Base-by-base conservation (phyloP, 23 tunicate species). In the Halocynthia aurantium region DNA sequence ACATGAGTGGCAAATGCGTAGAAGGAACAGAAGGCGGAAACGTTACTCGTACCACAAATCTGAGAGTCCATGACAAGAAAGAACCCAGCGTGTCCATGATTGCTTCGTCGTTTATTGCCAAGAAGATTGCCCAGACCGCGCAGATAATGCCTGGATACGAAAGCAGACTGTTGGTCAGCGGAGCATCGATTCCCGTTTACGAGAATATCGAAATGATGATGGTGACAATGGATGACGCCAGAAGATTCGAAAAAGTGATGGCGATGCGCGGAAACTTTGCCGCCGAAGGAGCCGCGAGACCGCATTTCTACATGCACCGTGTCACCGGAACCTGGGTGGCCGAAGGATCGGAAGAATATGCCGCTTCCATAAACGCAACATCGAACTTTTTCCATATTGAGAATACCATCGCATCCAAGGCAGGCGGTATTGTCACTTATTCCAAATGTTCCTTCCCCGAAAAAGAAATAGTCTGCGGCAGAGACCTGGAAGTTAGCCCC, bases 211-310 rank as follows among this genome's bases (percentile, higher is more conserved):
- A 50, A 50, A 17, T 52, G 22, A 53, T 44, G 49, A 71, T 71
- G 76, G 49, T 50, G 55, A 71, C 76, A 50, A 44, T 44, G 11
- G 76, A 71, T 51, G 49, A 71, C 4, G 76, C 19, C 12, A 10
- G 8, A 50, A 71, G 56, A 51, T 71, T 44, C 44, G 76, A 71
- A 11, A 71, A 71, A 51, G 76, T 71, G 12, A 71, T 71, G 76
- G 10, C 55, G 49, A 10, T 22, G 0, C 22, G 22, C 6, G 76
- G 55, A 22, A 5, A 71, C 49, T n/a, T 50, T 10, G 55, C n/a
- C 5, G 76, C 22, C 69, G 56, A 5, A 11, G 44, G 4, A 31
- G 53, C 68, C 11, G 2, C 2, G 13, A 5, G 49, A 17, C 76
- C 76, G 69, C 56, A 50, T 71, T 71, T 71, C 76, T 20, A 44